Conservation (phyloP, 1,140 invertebrate genomes). For the Drosophila santomea region DNA sequence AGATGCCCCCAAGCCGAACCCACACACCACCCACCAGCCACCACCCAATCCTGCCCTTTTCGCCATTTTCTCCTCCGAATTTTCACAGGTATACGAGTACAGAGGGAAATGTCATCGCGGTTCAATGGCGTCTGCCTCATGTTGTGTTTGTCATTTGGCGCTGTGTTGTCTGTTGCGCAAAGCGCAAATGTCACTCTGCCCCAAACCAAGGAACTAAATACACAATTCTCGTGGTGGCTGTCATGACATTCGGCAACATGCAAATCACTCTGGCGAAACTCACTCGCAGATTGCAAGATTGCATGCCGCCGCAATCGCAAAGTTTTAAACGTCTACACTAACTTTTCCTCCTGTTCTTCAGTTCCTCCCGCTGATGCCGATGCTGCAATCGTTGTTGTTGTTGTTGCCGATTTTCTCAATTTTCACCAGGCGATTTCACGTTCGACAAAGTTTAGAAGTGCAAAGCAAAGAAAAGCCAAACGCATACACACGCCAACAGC, state of each 20-base stretch:
- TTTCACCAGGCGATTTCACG: constrained; percentile 80
- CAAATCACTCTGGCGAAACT: constrained; percentile 55
- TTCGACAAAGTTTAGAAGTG: constrained; percentile 82
- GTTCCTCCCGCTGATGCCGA: not conserved
- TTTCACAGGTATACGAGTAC: constrained; percentile 28
- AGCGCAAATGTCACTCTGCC: constrained; percentile 62
- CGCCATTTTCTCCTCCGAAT: constrained; percentile 5
- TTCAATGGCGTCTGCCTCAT: constrained; percentile 65
- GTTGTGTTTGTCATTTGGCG: constrained; percentile 69
- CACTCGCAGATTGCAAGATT: constrained; percentile 31
- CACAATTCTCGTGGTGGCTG: constrained; percentile 45
- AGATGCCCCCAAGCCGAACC: too few species aligned
- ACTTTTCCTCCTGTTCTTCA: constrained; percentile 21
- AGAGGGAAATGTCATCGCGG: constrained; percentile 72
- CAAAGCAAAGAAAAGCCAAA: constrained; percentile 75
- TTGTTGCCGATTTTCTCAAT: constrained; percentile 67
- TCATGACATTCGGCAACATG: constrained; percentile 72
- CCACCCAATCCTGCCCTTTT: not conserved
- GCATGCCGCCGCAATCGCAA: constrained; percentile 42
- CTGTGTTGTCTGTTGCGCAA: constrained; percentile 61
- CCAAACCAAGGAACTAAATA: not conserved
- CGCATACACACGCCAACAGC: constrained; percentile 26
- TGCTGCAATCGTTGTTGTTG: not conserved
- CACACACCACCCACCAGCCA: constrained; percentile 7
- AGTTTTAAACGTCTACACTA: constrained; percentile 67